phyloP scores from a whole-genome alignment of 2,888 invertebrate genomes.

The Melolontha melolontha region DNA sequence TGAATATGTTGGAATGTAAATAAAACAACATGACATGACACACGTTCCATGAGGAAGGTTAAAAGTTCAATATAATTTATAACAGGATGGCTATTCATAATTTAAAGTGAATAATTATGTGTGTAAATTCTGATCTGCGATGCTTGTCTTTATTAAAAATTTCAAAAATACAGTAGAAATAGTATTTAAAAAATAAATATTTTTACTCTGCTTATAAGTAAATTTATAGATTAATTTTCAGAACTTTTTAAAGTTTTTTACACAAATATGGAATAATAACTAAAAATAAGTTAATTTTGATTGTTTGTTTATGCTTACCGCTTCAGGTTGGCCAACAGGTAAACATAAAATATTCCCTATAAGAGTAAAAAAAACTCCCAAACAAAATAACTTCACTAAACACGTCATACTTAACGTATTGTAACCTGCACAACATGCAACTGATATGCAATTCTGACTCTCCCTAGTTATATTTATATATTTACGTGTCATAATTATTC shows the following conservation, averaged over 20 bases:
- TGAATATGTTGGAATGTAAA: slow-evolving; percentile 7
- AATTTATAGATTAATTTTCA: neutral
- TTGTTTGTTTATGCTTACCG: slow-evolving; percentile 44
- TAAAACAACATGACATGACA: neutral
- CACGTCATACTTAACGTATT: slow-evolving; percentile 19
- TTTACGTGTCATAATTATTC: slow-evolving; percentile 33
- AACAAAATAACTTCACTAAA: slow-evolving; percentile 33
- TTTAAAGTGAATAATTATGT: slow-evolving; percentile 35
- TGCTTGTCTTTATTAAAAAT: neutral
- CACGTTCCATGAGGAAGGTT: slow-evolving; percentile 29
- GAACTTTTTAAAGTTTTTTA: no score
- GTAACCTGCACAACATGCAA: slow-evolving; percentile 26
- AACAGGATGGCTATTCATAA: slow-evolving; percentile 26
- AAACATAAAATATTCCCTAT: slow-evolving; percentile 35
- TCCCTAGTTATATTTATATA: slow-evolving; percentile 39
- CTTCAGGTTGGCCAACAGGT: slow-evolving; percentile 51
- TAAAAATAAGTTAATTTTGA: slow-evolving; percentile 2
- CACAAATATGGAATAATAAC: neutral
- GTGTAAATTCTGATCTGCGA: neutral
- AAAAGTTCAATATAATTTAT: slow-evolving; percentile 36
- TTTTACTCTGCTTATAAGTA: no score
- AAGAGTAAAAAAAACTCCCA: slow-evolving; percentile 29
- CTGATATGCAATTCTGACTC: slow-evolving; percentile 24
- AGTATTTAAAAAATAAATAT: no score
- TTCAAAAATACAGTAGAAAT: neutral